A percentile compares a stretch with the other conserved stretches of the same genome.
Conservation (phyloP, 2,888 invertebrate species). For the Hetaerina titia region DNA sequence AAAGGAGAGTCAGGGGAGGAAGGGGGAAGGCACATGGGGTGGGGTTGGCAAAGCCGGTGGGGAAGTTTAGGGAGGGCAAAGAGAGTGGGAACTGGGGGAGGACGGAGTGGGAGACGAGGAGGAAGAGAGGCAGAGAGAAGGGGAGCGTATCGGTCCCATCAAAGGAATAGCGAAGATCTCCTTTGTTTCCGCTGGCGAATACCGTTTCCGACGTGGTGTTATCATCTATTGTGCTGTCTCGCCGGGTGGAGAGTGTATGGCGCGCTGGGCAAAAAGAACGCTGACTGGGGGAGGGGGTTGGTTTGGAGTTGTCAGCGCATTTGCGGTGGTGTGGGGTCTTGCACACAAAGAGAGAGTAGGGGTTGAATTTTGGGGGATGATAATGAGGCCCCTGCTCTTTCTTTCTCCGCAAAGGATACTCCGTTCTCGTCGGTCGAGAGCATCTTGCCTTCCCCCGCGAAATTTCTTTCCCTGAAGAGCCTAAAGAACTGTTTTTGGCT, state of each 20-base stretch:
- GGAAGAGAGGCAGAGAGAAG: background rate
- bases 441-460: background rate
- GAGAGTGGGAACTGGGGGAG: background rate
- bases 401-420: background rate
- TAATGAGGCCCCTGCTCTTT: background rate
- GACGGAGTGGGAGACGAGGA: background rate
- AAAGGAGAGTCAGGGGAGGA: background rate
- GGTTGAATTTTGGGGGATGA: conserved; percentile 40
- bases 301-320: background rate
- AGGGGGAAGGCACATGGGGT: background rate
- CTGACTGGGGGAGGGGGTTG: background rate
- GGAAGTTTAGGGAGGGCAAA: background rate
- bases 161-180: conserved; percentile 58
- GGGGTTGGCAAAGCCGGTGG: background rate
- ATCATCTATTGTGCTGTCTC: conserved; percentile 70
- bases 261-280: background rate
- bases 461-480: background rate
- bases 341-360: background rate
- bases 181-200: conserved; percentile 60
- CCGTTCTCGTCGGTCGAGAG: background rate
- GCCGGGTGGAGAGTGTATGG: background rate
- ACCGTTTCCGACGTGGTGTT: conserved; percentile 58
- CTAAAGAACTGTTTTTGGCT: conserved; percentile 2
- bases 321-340: background rate
- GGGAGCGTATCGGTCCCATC: conserved; percentile 49